Base-by-base conservation (phyloP, 2,888 invertebrate species). In the Periphyllus acericola region DNA sequence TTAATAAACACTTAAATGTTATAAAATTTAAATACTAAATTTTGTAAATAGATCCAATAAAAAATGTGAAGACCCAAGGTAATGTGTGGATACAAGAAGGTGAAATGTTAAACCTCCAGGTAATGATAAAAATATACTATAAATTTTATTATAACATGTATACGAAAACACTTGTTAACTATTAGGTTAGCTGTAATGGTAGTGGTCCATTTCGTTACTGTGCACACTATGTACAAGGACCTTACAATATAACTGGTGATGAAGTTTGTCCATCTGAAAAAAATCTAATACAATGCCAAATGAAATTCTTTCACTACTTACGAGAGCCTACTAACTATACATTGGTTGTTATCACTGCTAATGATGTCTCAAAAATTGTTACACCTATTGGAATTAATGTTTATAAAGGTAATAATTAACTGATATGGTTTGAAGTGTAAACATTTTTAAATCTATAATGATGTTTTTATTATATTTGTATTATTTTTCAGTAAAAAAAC, bases 41-140 rank as follows among this genome's bases (percentile, higher is more conserved):
- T 88, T 89, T 74, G 9, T 90, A 92, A 93, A 19, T 91, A 96
- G 97, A 94, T 90, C 95, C 96, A 0, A 93, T 97, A 90, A 91
- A 93, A 3, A 94, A 94, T 89, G 92, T 97, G 17, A 94, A 94
- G 81, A 94, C 96, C 1, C 94, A 93, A 5, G 97, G 97, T 0
- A 94, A 94, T 88, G 95, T 95, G 90, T 97, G 97, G 96, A 92
- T 97, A 60, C 94, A 96, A 90, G 96, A 95, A 89, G 96, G 96
- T 60, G 96, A 96, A 86, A 92, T 96, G 78, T 92, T 97, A 46
- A 93, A 94, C 87, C 91, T 97, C 17, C 93, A 94, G 89, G 93
- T 96, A 5, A 84, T 68, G 0, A 76, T 74, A 40, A 32, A 46
- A 46, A 8, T 36, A 36, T 36, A 36, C 6, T 36, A 14, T 46